These are phyloP conservation scores for Cylas formicarius DNA, from an alignment of 1,140 invertebrate species.

Conservation along the genomic window DNA sequence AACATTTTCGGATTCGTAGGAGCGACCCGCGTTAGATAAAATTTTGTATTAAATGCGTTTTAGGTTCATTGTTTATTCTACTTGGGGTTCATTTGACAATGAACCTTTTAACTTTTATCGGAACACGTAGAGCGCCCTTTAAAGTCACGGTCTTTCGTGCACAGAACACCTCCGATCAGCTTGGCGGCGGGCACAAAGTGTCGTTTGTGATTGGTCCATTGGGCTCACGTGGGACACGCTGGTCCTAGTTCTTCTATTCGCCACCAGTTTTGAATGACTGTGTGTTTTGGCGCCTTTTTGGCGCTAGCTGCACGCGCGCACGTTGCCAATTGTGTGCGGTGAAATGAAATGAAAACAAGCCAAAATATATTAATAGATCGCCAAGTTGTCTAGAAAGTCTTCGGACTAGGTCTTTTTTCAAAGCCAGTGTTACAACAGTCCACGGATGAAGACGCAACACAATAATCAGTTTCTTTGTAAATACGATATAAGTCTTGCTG, in stretches of 20 bases:
- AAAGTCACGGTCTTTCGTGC: slow-evolving; percentile 47
- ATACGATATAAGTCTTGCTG: too few species aligned
- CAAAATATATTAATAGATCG: too few species aligned
- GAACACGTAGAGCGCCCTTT: slow-evolving; percentile 31
- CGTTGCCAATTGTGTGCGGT: too few species aligned
- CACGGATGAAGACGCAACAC: too few species aligned
- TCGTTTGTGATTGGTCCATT: slow-evolving; percentile 49
- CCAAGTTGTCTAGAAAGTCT: too few species aligned
- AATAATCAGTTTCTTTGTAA: too few species aligned
- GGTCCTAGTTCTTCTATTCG: slow-evolving; percentile 21
- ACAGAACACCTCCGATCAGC: slow-evolving; percentile 46
- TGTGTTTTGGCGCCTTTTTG: slow-evolving; percentile 24
- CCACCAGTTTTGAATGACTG: slow-evolving; percentile 16
- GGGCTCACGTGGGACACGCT: slow-evolving; percentile 43
- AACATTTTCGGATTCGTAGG: slow-evolving; percentile 40
- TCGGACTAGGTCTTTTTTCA: too few species aligned
- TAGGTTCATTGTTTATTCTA: slow-evolving; percentile 20
- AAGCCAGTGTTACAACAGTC: too few species aligned
- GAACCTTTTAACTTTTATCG: slow-evolving; percentile 16
- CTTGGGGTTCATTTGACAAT: slow-evolving; percentile 21
- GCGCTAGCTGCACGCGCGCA: slow-evolving; percentile 22
- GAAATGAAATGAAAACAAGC: too few species aligned
- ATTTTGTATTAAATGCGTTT: slow-evolving; percentile 21
- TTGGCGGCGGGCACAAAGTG: slow-evolving; percentile 55
- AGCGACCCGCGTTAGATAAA: slow-evolving; percentile 18